A percentile compares a stretch with the other conserved stretches of the same genome.
Conservation (phyloP, 2,888 invertebrate species). For the Argyresthia albistria region DNA sequence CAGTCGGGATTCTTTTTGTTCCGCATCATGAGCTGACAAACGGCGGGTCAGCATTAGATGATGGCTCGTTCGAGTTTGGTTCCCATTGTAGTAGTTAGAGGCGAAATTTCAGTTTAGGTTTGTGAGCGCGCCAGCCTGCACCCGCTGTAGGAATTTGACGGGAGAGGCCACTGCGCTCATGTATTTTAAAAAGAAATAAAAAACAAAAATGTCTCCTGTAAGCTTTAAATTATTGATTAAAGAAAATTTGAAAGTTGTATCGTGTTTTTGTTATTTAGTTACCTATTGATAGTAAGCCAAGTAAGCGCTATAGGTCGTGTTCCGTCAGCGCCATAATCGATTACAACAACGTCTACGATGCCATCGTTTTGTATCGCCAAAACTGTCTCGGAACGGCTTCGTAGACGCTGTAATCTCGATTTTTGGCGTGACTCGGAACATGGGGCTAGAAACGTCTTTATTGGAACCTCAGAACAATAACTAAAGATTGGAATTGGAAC, state of each 20-base stretch:
- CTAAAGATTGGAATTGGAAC: too few relatives aligned
- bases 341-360: too few relatives aligned
- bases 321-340: too few relatives aligned
- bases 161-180: slow-evolving; percentile 19
- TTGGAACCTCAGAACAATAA: too few relatives aligned
- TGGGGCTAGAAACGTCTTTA: too few relatives aligned
- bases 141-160: neutral
- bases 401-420: too few relatives aligned
- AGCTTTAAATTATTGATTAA: slow-evolving; percentile 72
- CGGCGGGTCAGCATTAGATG: slow-evolving; percentile 9
- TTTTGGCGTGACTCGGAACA: too few relatives aligned
- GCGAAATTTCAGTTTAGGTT: slow-evolving; percentile 42
- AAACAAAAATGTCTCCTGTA: slow-evolving; percentile 58
- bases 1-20: slow-evolving; percentile 18
- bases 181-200: slow-evolving; percentile 19
- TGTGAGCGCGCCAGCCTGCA: slow-evolving; percentile 8
- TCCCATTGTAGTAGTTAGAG: slow-evolving; percentile 24
- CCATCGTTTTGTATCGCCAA: too few relatives aligned
- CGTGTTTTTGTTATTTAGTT: slow-evolving; percentile 24
- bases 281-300: too few relatives aligned
- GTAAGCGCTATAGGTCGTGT: too few relatives aligned
- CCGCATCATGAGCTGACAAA: neutral
- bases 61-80: slow-evolving; percentile 18
- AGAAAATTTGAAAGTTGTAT: slow-evolving; percentile 62
- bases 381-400: too few relatives aligned